Conservation (phyloP, 2,888 invertebrate genomes). For the Apoda limacodes region DNA sequence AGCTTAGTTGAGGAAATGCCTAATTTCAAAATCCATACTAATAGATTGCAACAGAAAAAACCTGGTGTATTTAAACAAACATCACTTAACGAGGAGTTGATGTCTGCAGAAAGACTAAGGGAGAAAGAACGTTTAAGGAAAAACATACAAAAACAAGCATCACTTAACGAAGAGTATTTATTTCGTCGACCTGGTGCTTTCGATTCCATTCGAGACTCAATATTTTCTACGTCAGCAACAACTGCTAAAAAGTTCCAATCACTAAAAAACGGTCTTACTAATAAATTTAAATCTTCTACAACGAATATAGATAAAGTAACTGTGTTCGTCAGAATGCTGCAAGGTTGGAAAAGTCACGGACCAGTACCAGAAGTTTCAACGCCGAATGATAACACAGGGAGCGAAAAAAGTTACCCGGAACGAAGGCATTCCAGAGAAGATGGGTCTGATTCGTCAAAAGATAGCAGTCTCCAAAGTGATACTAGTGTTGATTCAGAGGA, state of each 20-base stretch:
- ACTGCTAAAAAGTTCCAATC: constrained; percentile 82
- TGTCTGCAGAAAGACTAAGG: constrained; percentile 85
- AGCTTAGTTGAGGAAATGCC: constrained; percentile 74
- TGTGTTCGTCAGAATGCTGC: constrained; percentile 86
- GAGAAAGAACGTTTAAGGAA: constrained; percentile 86
- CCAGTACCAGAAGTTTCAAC: constrained; percentile 56
- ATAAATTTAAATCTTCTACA: constrained; percentile 84
- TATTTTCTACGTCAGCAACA: constrained; percentile 77
- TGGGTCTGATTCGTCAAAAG: constrained; percentile 89
- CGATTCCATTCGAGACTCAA: constrained; percentile 78
- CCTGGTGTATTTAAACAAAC: constrained; percentile 83
- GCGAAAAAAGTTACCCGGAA: constrained; percentile 65
- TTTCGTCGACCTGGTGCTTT: constrained; percentile 75
- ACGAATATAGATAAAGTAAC: constrained; percentile 87
- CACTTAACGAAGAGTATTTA: constrained; percentile 87
- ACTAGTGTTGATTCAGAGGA: constrained; percentile 95
- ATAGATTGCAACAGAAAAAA: constrained; percentile 54
- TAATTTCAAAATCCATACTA: constrained; percentile 71
- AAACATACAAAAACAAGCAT: constrained; percentile 90
- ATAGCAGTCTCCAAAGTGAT: constrained; percentile 92
- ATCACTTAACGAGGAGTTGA: constrained; percentile 89
- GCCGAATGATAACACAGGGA: constrained; percentile 51
- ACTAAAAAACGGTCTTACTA: constrained; percentile 84
- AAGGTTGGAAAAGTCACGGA: constrained; percentile 80
- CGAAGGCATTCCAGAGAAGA: constrained; percentile 87